Percentiles rank a stretch among this genome's conserved stretches.
phyloP scores from a whole-genome alignment of 2,113 vertebrate species.

The Nothocercus julius region DNA sequence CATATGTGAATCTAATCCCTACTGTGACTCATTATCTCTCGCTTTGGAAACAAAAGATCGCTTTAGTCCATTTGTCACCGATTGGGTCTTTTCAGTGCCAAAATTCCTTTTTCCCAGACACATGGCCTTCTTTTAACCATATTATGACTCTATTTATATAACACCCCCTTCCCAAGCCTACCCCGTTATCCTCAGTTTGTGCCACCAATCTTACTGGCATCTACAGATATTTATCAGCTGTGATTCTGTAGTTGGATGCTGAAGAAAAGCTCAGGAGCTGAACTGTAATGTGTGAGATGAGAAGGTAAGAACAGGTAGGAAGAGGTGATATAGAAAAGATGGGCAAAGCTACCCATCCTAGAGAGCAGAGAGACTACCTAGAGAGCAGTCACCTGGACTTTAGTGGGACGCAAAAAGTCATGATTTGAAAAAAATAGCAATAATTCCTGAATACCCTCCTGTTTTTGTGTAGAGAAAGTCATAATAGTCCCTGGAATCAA shows the following conservation, averaged over 20 bases:
- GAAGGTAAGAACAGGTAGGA: not conserved
- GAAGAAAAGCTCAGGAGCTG: not conserved
- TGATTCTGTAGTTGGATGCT: not conserved
- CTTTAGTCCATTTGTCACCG: constrained; percentile 26
- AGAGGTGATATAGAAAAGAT: no score
- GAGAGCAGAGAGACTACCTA: not conserved
- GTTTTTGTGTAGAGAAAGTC: not conserved
- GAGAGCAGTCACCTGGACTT: not conserved
- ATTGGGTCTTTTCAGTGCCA: not conserved
- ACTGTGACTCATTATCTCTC: constrained; percentile 38
- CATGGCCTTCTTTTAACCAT: not conserved
- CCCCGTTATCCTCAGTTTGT: not conserved
- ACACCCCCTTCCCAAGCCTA: not conserved
- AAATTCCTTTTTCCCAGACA: not conserved
- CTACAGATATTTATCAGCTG: not conserved
- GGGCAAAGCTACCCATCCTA: not conserved
- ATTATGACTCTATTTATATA: not conserved
- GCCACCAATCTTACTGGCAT: not conserved
- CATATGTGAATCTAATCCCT: not conserved
- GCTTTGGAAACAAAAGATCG: not conserved
- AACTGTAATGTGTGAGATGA: not conserved
- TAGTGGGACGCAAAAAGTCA: not conserved
- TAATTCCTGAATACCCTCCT: not conserved
- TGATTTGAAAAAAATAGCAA: not conserved
- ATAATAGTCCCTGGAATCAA: not conserved